Conservation (phyloP, 1,140 invertebrate genomes). For the Lordiphosa collinella region DNA sequence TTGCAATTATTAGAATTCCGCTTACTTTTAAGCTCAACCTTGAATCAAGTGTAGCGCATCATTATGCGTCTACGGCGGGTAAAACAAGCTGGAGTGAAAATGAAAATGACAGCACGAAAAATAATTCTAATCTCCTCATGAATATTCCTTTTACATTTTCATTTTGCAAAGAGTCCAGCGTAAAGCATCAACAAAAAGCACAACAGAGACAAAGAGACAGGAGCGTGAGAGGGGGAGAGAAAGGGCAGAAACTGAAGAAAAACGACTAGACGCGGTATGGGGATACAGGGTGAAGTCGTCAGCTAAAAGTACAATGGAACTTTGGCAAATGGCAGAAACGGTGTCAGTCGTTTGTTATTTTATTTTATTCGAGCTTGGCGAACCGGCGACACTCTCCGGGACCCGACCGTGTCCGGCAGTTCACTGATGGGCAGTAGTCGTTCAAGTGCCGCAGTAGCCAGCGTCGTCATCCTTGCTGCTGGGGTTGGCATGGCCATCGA, state of each 20-base stretch:
- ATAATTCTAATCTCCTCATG: constrained; percentile 79
- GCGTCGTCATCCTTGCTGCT: constrained; percentile 29
- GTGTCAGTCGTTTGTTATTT: constrained; percentile 57
- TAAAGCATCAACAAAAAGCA: constrained; percentile 65
- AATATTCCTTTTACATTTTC: constrained; percentile 79
- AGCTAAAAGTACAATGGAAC: constrained; percentile 55
- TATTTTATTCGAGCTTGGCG: constrained; percentile 50
- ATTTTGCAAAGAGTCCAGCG: constrained; percentile 67
- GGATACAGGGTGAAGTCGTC: constrained; percentile 41
- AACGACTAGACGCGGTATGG: constrained; percentile 38
- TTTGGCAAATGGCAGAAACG: constrained; percentile 33
- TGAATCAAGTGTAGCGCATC: constrained; percentile 20
- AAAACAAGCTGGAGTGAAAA: constrained; percentile 53
- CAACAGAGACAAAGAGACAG: constrained; percentile 26
- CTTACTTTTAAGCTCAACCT: background rate
- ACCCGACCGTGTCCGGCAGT: constrained; percentile 24
- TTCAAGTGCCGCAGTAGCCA: constrained; percentile 57
- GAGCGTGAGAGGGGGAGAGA: constrained; percentile 1
- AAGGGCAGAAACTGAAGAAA: constrained; percentile 59
- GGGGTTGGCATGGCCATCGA: constrained; percentile 40
- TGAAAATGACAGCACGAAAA: constrained; percentile 77
- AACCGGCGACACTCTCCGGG: constrained; percentile 3
- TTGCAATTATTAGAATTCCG: background rate
- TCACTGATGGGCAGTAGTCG: constrained; percentile 70
- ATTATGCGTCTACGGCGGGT: background rate